A percentile compares a stretch with the other conserved stretches of the same genome.
phyloP scores from a whole-genome alignment of 2,113 vertebrate species.

The Hypanus sabinus region DNA sequence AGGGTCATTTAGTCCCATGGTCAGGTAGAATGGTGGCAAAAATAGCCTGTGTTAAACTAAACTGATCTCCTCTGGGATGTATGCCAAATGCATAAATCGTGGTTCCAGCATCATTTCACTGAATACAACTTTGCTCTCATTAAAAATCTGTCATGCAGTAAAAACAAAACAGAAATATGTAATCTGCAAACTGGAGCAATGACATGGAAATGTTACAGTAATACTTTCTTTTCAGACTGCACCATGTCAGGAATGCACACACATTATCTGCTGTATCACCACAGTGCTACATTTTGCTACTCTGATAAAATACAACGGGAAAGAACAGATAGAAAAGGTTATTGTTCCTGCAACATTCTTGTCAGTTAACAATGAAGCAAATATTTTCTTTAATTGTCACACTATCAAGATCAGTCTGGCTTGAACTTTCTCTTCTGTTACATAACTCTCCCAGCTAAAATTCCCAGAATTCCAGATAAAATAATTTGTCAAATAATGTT shows the following conservation, averaged over 20 bases:
- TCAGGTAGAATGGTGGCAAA: not conserved
- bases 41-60: not conserved
- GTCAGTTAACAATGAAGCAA: conserved; percentile 20
- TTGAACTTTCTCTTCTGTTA: not conserved
- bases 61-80: not conserved
- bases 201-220: not conserved
- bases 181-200: not conserved
- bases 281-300: conserved; percentile 21
- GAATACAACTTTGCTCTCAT: not conserved
- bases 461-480: not conserved
- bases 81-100: not conserved
- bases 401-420: not conserved
- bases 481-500: not conserved
- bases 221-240: not conserved
- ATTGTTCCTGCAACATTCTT: conserved; percentile 16
- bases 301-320: not conserved
- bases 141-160: not conserved
- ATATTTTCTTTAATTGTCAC: conserved; percentile 4
- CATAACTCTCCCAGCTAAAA: not conserved
- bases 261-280: not conserved
- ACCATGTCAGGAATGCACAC: not conserved
- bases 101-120: not conserved
- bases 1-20: not conserved
- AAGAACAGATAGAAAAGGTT: conserved; percentile 19
- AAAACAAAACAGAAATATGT: not conserved